These are phyloP conservation scores for Strix aluco DNA, from an alignment of 2,113 vertebrate genomes.

Conservation along the genomic window DNA sequence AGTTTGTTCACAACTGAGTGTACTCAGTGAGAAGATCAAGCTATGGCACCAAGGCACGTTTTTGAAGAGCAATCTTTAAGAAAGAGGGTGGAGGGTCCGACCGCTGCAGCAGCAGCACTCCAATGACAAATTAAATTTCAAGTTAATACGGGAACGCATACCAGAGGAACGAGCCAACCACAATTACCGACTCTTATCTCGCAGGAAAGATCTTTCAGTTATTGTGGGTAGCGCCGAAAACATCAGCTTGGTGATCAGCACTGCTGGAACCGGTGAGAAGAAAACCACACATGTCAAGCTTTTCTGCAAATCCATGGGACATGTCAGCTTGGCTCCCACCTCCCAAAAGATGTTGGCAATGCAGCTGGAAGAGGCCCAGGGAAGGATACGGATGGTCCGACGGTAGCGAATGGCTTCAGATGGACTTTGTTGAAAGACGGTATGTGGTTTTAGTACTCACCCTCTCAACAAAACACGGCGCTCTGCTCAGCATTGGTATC, in stretches of 20 bases:
- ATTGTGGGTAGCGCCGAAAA: conserved; percentile 2
- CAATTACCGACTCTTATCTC: neutral
- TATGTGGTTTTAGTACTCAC: neutral
- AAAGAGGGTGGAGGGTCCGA: neutral
- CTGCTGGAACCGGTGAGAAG: neutral
- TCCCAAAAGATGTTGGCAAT: neutral
- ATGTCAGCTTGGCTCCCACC: fast-evolving
- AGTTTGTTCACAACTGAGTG: neutral
- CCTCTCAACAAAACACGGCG: fast-evolving
- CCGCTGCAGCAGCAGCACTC: neutral
- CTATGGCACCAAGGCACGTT: neutral
- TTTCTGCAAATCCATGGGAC: neutral
- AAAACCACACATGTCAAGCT: neutral
- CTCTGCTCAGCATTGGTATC: neutral
- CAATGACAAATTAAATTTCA: neutral
- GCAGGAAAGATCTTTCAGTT: conserved; percentile 56
- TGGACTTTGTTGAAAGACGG: neutral
- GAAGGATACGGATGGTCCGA: neutral
- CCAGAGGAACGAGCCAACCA: conserved; percentile 9
- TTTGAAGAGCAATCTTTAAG: neutral
- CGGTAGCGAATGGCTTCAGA: neutral
- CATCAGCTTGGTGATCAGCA: neutral
- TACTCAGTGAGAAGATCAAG: neutral
- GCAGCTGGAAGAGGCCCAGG: neutral
- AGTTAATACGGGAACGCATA: neutral